A percentile compares a stretch with the other conserved stretches of the same genome.
These are phyloP conservation scores for Ivindomyrus marchei DNA, from an alignment of 2,113 vertebrate species.

Conservation along the genomic window DNA sequence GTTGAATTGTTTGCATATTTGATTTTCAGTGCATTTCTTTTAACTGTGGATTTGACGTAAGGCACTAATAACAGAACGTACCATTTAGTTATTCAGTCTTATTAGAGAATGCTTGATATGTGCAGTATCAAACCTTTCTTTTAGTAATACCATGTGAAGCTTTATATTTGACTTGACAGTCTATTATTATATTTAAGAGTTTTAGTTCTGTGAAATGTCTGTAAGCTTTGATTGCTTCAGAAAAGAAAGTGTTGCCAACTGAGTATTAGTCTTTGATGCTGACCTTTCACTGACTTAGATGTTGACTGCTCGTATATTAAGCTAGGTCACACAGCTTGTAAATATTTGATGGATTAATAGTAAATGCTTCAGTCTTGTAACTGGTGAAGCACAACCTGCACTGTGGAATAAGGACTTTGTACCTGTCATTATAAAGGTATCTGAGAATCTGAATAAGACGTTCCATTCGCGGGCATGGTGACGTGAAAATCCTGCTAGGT, in stretches of 20 bases:
- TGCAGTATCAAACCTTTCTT: neutral
- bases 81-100: neutral
- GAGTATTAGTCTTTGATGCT: conserved; percentile 11
- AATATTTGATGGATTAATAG: conserved; percentile 1
- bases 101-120: neutral
- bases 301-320: neutral
- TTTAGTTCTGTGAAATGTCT: neutral
- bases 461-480: neutral
- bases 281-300: conserved; percentile 19
- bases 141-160: neutral
- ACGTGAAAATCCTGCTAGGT: neutral
- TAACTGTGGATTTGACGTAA: neutral
- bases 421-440: neutral
- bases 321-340: neutral
- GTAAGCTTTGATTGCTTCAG: neutral
- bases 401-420: neutral
- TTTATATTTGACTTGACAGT: neutral
- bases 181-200: neutral
- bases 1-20: neutral
- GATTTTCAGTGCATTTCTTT: neutral
- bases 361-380: neutral
- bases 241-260: neutral
- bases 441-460: neutral
- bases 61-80: neutral
- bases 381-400: neutral